Percentiles rank a stretch among this genome's conserved stretches.
Conservation (phyloP, 1,140 invertebrate genomes). For the Drosophila insularis region DNA sequence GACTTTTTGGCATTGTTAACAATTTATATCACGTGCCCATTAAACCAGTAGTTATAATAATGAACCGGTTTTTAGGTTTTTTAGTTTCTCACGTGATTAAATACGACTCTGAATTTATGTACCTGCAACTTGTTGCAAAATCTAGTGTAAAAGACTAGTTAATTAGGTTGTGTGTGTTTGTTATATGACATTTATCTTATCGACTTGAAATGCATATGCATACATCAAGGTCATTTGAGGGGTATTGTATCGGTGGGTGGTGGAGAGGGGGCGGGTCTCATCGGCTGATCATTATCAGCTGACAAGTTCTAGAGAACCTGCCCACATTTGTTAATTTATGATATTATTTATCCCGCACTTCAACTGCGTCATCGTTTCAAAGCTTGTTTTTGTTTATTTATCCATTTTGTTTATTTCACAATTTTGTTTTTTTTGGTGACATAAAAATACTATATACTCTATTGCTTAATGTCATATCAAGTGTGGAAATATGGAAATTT, state of each 20-base stretch:
- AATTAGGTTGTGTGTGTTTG: not conserved
- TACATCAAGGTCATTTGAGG: not conserved
- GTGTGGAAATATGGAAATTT: conserved; percentile 53
- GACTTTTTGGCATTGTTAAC: not conserved
- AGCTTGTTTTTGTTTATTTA: conserved; percentile 24
- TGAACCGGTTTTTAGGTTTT: conserved; percentile 29
- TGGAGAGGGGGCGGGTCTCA: not conserved
- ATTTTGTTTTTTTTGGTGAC: conserved; percentile 21
- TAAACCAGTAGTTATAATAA: conserved; percentile 14
- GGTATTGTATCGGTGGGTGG: not conserved
- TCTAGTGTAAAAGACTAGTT: not conserved
- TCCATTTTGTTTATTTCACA: conserved; percentile 50
- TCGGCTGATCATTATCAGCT: conserved; percentile 1
- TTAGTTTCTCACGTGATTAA: conserved; percentile 52
- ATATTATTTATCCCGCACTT: conserved; percentile 22
- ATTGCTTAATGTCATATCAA: conserved; percentile 47
- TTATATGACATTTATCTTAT: conserved; percentile 43
- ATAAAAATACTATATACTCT: conserved; percentile 12
- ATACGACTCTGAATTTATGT: not conserved
- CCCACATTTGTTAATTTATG: conserved; percentile 39
- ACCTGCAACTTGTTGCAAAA: not conserved
- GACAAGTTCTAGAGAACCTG: conserved; percentile 5
- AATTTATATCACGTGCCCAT: conserved; percentile 57
- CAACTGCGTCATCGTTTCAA: conserved; percentile 42
- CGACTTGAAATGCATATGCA: conserved; percentile 1